Conservation (phyloP, 2,113 vertebrate species). For the Prietella phreatophila region DNA sequence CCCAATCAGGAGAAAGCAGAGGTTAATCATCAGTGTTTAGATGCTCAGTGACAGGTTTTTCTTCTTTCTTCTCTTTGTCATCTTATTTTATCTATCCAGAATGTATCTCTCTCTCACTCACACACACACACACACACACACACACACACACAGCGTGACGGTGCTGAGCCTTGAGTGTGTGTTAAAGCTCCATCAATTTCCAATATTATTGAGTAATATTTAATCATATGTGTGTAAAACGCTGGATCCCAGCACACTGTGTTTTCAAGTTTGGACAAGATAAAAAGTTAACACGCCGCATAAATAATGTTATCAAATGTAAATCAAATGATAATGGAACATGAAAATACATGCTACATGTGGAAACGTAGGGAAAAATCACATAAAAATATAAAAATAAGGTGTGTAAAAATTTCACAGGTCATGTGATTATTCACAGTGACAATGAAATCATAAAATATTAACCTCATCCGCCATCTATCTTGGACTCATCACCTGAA, state of each 20-base stretch:
- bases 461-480: too few relatives aligned
- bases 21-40: constrained; percentile 35
- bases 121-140: neutral
- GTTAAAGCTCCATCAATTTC: neutral
- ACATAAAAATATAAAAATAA: neutral
- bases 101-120: neutral
- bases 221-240: neutral
- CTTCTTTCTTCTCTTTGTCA: constrained; percentile 11
- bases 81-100: neutral
- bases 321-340: neutral
- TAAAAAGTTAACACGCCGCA: neutral
- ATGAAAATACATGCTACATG: neutral
- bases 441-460: too few relatives aligned
- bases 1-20: constrained; percentile 9
- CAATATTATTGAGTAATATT: neutral
- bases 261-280: neutral
- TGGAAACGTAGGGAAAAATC: neutral
- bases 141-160: neutral
- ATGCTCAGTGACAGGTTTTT: constrained; percentile 22
- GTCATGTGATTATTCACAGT: neutral
- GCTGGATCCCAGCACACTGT: neutral
- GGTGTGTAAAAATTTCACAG: neutral
- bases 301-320: neutral
- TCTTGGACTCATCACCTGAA: too few relatives aligned
- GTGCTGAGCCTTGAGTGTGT: neutral